phyloP scores from a whole-genome alignment of 2,888 invertebrate genomes.

The Eurytoma californica region DNA sequence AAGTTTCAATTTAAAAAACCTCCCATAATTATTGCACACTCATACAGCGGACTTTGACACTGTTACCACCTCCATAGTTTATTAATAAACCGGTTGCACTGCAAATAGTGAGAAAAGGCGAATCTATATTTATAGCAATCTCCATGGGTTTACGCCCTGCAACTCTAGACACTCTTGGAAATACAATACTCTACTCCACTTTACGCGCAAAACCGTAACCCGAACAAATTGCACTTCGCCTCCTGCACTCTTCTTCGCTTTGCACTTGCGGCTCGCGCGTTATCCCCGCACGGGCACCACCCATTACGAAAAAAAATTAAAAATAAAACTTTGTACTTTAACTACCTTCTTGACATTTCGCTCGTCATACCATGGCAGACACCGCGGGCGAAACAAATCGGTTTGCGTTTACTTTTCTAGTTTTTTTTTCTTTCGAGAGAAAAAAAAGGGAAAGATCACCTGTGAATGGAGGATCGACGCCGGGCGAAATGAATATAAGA shows the following conservation, averaged over 20 bases:
- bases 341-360: too few species aligned
- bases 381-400: too few species aligned
- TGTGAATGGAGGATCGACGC: background rate
- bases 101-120: background rate
- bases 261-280: background rate
- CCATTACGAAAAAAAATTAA: background rate
- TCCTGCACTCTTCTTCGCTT: too few species aligned
- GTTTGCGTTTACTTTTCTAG: too few species aligned
- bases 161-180: slow-evolving; percentile 22
- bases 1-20: background rate
- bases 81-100: slow-evolving; percentile 6
- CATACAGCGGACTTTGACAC: background rate
- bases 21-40: background rate
- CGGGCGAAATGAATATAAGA: background rate
- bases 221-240: background rate
- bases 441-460: background rate
- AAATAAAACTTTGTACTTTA: too few species aligned
- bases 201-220: background rate
- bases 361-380: too few species aligned
- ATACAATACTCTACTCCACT: slow-evolving; percentile 10
- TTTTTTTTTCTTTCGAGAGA: background rate
- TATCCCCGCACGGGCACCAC: background rate
- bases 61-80: background rate
- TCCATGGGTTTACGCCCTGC: slow-evolving; percentile 45
- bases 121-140: slow-evolving; percentile 39